Conservation (phyloP, 2,797 vertebrate species). For the Lepidocolaptes lacrymiger region DNA sequence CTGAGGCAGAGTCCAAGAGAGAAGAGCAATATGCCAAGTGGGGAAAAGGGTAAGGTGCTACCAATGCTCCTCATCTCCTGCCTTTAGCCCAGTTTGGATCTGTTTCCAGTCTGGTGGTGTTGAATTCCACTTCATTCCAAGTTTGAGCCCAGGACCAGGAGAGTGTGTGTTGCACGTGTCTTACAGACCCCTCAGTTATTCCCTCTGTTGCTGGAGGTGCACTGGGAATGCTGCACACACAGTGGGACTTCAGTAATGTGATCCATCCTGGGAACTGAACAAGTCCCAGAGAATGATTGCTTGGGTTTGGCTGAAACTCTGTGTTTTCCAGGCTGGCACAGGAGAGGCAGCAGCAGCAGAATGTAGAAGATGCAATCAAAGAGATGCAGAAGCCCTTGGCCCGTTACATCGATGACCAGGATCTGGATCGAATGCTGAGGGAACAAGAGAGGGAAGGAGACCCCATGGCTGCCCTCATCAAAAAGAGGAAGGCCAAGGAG, state of each 20-base stretch:
- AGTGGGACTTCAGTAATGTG: not conserved
- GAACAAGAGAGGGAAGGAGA: conserved; percentile 94
- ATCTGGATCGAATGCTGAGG: conserved; percentile 92
- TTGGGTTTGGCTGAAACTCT: not conserved
- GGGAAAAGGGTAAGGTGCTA: conserved; percentile 88
- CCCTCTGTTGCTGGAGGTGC: accelerated
- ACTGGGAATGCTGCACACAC: accelerated
- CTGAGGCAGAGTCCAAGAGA: conserved; percentile 82
- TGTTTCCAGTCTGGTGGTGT: accelerated
- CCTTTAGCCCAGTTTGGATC: accelerated
- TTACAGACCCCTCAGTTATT: accelerated
- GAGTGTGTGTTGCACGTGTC: accelerated
- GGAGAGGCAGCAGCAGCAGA: conserved; percentile 88
- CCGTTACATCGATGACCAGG: conserved; percentile 89
- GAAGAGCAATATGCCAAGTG: conserved; percentile 92
- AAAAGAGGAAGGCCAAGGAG: conserved; percentile 87
- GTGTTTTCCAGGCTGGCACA: conserved; percentile 84
- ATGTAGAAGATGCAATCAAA: conserved; percentile 85
- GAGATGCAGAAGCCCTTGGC: conserved; percentile 95
- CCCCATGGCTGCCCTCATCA: conserved; percentile 93
- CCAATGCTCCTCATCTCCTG: not conserved
- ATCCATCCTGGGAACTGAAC: accelerated
- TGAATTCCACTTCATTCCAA: accelerated
- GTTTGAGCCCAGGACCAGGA: not conserved
- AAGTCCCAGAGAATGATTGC: accelerated